Evolutionary conservation across 2,888 invertebrate species (phyloP).

Genomic region (Pteria penguin): DNA sequence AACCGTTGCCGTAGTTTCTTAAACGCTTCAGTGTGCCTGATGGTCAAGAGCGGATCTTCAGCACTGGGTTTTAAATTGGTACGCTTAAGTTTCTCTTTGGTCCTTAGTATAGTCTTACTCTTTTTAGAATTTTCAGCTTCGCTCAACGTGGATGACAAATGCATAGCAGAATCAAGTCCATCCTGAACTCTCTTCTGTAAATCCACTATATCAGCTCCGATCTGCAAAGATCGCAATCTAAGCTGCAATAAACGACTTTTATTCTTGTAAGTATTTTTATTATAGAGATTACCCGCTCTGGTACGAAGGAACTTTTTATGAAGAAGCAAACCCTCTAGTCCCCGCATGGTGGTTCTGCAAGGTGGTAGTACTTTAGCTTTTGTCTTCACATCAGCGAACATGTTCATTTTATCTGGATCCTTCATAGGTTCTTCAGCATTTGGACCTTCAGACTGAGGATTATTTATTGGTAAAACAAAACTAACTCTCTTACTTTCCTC

Average conservation of each 20-base stretch:
- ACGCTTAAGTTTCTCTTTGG: too few species aligned
- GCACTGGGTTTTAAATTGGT: too few species aligned
- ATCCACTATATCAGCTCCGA: background rate
- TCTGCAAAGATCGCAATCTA: constrained; percentile 1
- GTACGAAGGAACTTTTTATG: constrained; percentile 26
- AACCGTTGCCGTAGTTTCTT: constrained; percentile 60
- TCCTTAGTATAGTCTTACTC: background rate
- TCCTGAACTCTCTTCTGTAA: too few species aligned
- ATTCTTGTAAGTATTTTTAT: constrained; percentile 13
- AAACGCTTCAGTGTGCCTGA: constrained; percentile 48
- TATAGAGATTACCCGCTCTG: constrained; percentile 27
- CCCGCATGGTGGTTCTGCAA: constrained; percentile 18
- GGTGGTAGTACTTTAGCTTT: constrained; percentile 32
- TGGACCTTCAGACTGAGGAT: too few species aligned
- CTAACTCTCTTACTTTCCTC: too few species aligned
- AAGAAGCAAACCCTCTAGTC: constrained; percentile 27
- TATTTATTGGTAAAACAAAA: too few species aligned
- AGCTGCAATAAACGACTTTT: background rate
- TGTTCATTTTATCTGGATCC: too few species aligned
- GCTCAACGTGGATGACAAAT: background rate
- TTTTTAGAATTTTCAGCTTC: background rate
- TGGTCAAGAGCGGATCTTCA: constrained; percentile 27
- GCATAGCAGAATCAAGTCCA: too few species aligned
- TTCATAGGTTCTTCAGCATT: too few species aligned
- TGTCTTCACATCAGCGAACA: background rate